Base-by-base conservation (phyloP, 1,140 invertebrate species). In the Drosophila kepulauana region DNA sequence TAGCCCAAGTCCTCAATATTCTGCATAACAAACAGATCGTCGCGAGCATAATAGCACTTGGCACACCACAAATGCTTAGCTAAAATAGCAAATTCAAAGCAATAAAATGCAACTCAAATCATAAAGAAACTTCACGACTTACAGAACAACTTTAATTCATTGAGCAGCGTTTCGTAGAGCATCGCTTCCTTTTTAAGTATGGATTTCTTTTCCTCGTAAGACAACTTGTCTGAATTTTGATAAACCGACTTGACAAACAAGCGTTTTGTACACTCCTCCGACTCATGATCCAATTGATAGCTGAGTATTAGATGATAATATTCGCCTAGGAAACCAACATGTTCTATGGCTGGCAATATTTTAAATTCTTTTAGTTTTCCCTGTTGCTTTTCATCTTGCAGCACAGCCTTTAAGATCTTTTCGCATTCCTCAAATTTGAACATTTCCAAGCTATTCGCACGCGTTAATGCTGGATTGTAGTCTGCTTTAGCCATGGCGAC, bases 21-120 rank as follows among this genome's bases (percentile, higher is more conserved):
- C 66, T 93, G 93, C 65, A 93, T 89, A 0, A 94, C 87, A 46
- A 93, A 81, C 16, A 93, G 48, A 78, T 93, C 87, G 0, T 88
- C 38, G 2, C 93, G 93, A 0, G 73, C 67, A 6, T 86, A 82
- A 49, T 92, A 93, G 46, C 93, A 93, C n/a, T 80, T 69, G n/a
- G 93, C 82, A 6, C 88, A 81, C 93, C 93, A 93, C 1, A 89
- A 67, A 57, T 84, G 72, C 2, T 51, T 8, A 35, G 87, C 91
- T 92, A 11, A 10, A 8, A 43, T 13, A 33, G 5, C 15, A 30
- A 52, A 52, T 28, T 49, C n/a, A 13, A 1, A 28, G 10, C 6
- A 3, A 10, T 20, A 5, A 16, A 35, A 10, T 8, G 5, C 7
- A 16, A 28, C 28, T 45, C 30, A 5, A 7, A 46, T 30, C 45